phyloP scores from a whole-genome alignment of 2,113 vertebrate species.

The Semnopithecus entellus region DNA sequence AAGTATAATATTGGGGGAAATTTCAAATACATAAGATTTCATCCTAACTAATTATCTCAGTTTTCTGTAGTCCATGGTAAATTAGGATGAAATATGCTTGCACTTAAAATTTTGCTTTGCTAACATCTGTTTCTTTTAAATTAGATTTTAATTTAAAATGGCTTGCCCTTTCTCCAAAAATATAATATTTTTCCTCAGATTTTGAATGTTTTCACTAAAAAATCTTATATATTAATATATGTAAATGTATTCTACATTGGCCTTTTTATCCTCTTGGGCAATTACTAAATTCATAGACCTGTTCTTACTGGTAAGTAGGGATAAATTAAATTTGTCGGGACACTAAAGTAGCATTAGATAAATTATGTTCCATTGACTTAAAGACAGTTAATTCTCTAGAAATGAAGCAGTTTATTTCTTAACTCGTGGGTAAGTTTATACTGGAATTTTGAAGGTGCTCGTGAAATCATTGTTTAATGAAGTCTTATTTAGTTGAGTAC shows the following conservation, averaged over 20 bases:
- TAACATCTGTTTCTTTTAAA: conserved; percentile 53
- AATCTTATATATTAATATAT: conserved; percentile 65
- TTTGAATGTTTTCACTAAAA: conserved; percentile 61
- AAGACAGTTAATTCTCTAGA: conserved; percentile 60
- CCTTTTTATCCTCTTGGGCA: conserved; percentile 63
- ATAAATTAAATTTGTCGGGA: conserved; percentile 72
- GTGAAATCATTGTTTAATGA: conserved; percentile 43
- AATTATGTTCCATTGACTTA: conserved; percentile 58
- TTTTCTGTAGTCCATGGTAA: conserved; percentile 12
- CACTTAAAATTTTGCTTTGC: conserved; percentile 26
- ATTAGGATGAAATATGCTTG: conserved; percentile 31
- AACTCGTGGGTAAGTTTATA: conserved; percentile 40
- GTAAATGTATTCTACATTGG: conserved; percentile 69
- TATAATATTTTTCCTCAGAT: conserved; percentile 47
- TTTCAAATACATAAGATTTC: conserved; percentile 17
- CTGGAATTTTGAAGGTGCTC: conserved; percentile 36
- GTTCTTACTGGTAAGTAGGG: conserved; percentile 62
- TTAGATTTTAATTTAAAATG: conserved; percentile 57
- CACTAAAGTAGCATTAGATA: conserved; percentile 61
- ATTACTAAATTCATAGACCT: conserved; percentile 70
- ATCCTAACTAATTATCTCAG: conserved; percentile 11
- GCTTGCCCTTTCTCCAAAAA: conserved; percentile 23
- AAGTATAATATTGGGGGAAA: not conserved
- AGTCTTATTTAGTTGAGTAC: not conserved
- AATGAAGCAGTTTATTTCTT: conserved; percentile 50